Base-by-base conservation (phyloP, 2,113 vertebrate genomes). In the Clarias macrocephalus region DNA sequence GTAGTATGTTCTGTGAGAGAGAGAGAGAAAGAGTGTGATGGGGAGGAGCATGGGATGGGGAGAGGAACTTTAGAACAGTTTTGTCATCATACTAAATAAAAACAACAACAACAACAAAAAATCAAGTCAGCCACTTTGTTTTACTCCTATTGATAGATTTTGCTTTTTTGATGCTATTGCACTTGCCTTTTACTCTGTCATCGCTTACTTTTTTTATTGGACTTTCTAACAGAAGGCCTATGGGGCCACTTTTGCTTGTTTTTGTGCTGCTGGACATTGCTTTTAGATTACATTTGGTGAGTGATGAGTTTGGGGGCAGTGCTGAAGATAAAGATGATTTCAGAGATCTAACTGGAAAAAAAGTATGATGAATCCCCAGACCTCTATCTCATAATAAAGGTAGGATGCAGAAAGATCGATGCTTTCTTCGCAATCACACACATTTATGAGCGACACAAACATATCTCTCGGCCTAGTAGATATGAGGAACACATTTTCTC, bases 221-320 rank as follows among this genome's bases (percentile, higher is more conserved):
- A 81, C 76, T 80, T 84, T 80, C 84, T 23, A 86, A 66, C 28
- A 81, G 68, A 72, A 33, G 13, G 65, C 72, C 80, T 84, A 37
- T 2, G 56, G 72, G 86, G 56, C 18, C 42, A 80, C 75, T 86
- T 88, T 86, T 86, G 57, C 63, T 84, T 88, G 80, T 88, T 86
- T 88, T 80, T 86, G 52, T 54, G 75, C 76, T 88, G 65, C 37
- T 52, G 33, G 70, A 57, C 18, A 83, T 85, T 80, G 60, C 80
- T 86, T 80, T 88, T 84, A 83, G 80, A 37, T 59, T 42, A 80
- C 18, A 62, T 62, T 68, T 52, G 79, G 68, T 37, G 72, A 87
- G 30, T 85, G 56, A 60, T 84, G 83, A 63, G 80, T 3, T 80
- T 80, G 30, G 60, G 18, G 10, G 60, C 19, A 37, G 57, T 37